A percentile compares a stretch with the other conserved stretches of the same genome.
These are phyloP conservation scores for Labia minor DNA, from an alignment of 2,888 invertebrate genomes.

Conservation along the genomic window DNA sequence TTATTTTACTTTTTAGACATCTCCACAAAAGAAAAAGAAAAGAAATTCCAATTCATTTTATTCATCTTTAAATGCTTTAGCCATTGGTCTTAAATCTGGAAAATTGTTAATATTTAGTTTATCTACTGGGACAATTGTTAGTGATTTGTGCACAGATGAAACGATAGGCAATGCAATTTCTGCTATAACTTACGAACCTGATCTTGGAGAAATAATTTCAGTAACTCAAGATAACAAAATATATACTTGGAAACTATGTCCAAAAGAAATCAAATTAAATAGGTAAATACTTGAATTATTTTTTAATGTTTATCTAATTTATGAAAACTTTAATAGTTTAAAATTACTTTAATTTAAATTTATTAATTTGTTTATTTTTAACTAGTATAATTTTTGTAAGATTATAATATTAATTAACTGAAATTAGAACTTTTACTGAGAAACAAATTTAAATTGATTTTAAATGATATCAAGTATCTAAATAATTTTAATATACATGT, in stretches of 20 bases:
- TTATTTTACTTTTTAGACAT: conserved; percentile 33
- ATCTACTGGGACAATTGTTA: conserved; percentile 51
- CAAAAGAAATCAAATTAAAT: conserved; percentile 35
- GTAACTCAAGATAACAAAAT: conserved; percentile 48
- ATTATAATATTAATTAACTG: too few species aligned
- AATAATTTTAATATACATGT: too few species aligned
- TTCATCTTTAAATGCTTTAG: conserved; percentile 47
- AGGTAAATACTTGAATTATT: background rate
- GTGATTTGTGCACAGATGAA: conserved; percentile 24
- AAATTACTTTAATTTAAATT: too few species aligned
- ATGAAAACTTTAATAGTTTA: too few species aligned
- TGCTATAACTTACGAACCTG: conserved; percentile 47
- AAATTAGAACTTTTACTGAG: too few species aligned
- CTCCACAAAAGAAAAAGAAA: conserved; percentile 42
- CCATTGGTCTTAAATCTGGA: conserved; percentile 63
- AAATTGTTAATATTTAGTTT: conserved; percentile 60
- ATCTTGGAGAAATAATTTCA: conserved; percentile 41
- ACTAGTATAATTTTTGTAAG: background rate
- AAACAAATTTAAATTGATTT: too few species aligned
- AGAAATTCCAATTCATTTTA: too few species aligned
- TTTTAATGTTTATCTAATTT: too few species aligned
- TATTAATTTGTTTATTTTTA: too few species aligned
- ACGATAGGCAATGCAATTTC: conserved; percentile 37
- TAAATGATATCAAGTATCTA: too few species aligned
- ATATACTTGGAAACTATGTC: conserved; percentile 37